These are phyloP conservation scores for Toxostoma redivivum DNA, from an alignment of 2,113 vertebrate genomes.

Conservation along the genomic window DNA sequence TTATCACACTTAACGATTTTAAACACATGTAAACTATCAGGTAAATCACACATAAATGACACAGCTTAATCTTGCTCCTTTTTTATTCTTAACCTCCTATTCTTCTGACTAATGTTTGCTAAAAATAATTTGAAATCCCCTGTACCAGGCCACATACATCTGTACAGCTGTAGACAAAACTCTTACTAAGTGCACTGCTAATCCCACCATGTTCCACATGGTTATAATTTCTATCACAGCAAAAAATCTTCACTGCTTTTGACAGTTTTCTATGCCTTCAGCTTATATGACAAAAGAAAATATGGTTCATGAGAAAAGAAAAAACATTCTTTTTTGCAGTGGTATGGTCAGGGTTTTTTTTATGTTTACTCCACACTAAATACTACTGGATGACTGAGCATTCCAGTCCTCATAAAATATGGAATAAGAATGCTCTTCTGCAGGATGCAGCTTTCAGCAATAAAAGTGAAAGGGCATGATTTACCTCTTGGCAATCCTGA, in stretches of 20 bases:
- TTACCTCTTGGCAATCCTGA: conserved; percentile 97
- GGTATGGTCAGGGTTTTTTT: not conserved
- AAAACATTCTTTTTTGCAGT: not conserved
- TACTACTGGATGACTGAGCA: not conserved
- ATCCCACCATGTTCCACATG: not conserved
- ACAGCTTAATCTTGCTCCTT: not conserved
- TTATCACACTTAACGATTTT: not conserved
- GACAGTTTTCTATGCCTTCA: not conserved
- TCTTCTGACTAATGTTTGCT: not conserved
- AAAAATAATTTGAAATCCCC: not conserved
- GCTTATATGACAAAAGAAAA: not conserved
- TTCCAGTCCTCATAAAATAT: not conserved
- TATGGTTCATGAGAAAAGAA: not conserved
- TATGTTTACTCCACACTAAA: not conserved
- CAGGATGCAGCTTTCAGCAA: not conserved
- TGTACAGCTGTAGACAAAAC: not conserved
- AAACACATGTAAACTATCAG: not conserved
- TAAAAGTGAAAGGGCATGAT: not conserved
- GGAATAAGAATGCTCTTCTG: not conserved
- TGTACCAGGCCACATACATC: not conserved
- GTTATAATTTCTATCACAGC: not conserved
- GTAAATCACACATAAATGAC: not conserved
- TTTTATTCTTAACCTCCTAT: not conserved
- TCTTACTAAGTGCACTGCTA: not conserved
- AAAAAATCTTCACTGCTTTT: not conserved